These are phyloP conservation scores for Cossypha dichroa DNA, from an alignment of 2,797 vertebrate species.

Conservation along the genomic window DNA sequence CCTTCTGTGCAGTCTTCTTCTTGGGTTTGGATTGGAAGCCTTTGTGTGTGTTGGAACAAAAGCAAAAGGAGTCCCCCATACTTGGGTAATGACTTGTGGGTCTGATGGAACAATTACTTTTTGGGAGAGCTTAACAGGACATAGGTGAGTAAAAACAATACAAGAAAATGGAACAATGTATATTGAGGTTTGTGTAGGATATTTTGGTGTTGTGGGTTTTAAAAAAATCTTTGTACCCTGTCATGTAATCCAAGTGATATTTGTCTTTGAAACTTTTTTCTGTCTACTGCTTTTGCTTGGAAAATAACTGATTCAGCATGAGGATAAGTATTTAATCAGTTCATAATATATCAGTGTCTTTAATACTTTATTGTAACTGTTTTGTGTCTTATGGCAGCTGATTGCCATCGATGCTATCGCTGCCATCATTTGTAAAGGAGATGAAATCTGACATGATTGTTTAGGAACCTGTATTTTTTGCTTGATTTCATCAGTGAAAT, in stretches of 20 bases:
- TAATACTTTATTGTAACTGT: neutral
- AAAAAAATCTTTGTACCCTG: neutral
- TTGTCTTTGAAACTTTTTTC: neutral
- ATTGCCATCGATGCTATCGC: accelerated
- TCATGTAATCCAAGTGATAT: neutral
- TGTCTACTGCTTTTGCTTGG: neutral
- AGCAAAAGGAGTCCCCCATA: constrained; percentile 85
- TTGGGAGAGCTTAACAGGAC: constrained; percentile 95
- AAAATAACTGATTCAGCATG: neutral
- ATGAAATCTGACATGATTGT: neutral
- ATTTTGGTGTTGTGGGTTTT: neutral
- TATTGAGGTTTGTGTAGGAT: neutral
- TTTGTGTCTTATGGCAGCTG: neutral
- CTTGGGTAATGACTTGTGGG: constrained; percentile 94
- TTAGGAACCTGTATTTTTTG: neutral
- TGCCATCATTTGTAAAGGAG: neutral
- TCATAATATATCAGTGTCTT: neutral
- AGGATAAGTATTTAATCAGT: neutral
- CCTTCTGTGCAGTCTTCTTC: constrained; percentile 92
- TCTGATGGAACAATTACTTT: constrained; percentile 90
- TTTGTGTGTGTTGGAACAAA: constrained; percentile 97
- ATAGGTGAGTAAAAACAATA: constrained; percentile 80
- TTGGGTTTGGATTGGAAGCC: constrained; percentile 93
- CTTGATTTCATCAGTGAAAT: neutral
- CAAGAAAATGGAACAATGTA: neutral